These are phyloP conservation scores for Hypomecis punctinalis DNA, from an alignment of 2,888 invertebrate species.

Conservation along the genomic window DNA sequence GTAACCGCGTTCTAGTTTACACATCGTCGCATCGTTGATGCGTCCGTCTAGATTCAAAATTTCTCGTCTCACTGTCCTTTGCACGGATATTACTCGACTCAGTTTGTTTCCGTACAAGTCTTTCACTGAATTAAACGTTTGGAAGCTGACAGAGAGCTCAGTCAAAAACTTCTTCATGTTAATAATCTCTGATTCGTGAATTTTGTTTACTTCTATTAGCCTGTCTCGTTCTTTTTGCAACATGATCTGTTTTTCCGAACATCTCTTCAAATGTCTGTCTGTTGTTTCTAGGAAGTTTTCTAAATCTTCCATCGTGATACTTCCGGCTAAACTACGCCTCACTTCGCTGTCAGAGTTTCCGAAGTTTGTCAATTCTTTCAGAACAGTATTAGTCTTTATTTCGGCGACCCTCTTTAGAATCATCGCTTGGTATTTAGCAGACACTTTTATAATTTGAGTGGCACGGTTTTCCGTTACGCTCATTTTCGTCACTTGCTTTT, in stretches of 20 bases:
- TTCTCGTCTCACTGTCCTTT: slow-evolving; percentile 74
- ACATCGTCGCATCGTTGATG: slow-evolving; percentile 61
- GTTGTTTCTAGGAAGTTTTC: slow-evolving; percentile 80
- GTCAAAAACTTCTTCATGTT: slow-evolving; percentile 74
- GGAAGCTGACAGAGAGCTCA: slow-evolving; percentile 71
- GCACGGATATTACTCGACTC: slow-evolving; percentile 68
- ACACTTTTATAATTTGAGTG: slow-evolving; percentile 76
- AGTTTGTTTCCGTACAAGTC: slow-evolving; percentile 74
- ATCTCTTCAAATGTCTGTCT: slow-evolving; percentile 70
- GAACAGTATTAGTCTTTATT: slow-evolving; percentile 72
- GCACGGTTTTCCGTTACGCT: slow-evolving; percentile 72
- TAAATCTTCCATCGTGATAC: slow-evolving; percentile 76
- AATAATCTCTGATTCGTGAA: slow-evolving; percentile 75
- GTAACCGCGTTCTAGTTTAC: slow-evolving; percentile 70
- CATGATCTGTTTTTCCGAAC: slow-evolving; percentile 68
- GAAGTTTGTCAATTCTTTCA: slow-evolving; percentile 76
- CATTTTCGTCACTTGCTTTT: slow-evolving; percentile 73
- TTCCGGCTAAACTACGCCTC: slow-evolving; percentile 66
- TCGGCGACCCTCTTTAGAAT: slow-evolving; percentile 76
- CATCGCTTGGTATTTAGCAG: slow-evolving; percentile 78
- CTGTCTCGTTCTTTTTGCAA: slow-evolving; percentile 75
- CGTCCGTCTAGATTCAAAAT: slow-evolving; percentile 67
- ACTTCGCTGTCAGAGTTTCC: slow-evolving; percentile 71
- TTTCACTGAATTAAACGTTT: slow-evolving; percentile 70
- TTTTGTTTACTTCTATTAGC: slow-evolving; percentile 70